Base-by-base conservation (phyloP, 1,140 invertebrate genomes). In the Calephelis virginiensis region DNA sequence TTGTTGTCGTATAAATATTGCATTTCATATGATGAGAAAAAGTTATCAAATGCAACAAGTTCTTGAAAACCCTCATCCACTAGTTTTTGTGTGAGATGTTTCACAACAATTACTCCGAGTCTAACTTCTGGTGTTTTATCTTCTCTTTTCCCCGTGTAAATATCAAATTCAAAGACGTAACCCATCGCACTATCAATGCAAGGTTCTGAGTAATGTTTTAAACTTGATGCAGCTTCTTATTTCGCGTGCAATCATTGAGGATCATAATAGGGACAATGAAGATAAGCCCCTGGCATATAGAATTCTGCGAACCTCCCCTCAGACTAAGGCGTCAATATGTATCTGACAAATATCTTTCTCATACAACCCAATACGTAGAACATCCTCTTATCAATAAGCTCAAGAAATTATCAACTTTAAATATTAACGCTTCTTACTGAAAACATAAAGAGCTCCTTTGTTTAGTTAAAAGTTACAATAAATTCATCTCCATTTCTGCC, bases 81-180 rank as follows among this genome's bases (percentile, higher is more conserved):
- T n/a, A 49, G 43, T 11, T 45, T 28, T 17, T 69, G 45, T 50
- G 14, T 50, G 9, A 74, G 64, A n/a, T 28, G 50, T 45, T 70
- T 74, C 7, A 71, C 68, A 17, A 72, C 70, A 46, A 67, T 75
- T 17, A 1, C 9, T 43, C 68, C 73, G 45, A 75, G 13, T 56
- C 70, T 70, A 12, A 8, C 40, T 56, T 70, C 50, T 8, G 13
- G 5, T 9, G 50, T 11, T 37, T 56, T 8, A n/a, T 48, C 47
- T 1, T 48, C 17, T 11, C 13, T 2, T 49, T 75, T 75, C 3
- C 66, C 68, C 49, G 70, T 72, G 50, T 75, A 75, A 62, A 75
- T 38, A 5, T 68, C 5, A 61, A 67, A 72, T n/a, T 66, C 5
- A 12, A 65, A 72, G 5, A 72, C 6, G 49, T 71, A 72, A 8